phyloP scores from a whole-genome alignment of 2,113 vertebrate species.

The Bubalus kerabau region DNA sequence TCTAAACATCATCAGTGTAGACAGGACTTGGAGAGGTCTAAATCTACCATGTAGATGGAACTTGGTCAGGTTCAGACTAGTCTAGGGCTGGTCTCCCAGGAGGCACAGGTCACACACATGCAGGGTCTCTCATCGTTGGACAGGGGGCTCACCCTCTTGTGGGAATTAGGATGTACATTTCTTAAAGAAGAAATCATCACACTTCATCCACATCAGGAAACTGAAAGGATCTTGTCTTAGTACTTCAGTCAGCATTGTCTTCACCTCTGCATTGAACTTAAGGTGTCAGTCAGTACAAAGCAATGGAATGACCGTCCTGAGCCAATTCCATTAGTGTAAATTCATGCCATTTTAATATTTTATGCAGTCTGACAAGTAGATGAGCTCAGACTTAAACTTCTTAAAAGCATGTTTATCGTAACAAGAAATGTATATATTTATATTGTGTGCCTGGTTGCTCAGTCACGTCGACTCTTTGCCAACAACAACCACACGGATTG shows the following conservation, averaged over 20 bases:
- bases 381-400: slow-evolving; percentile 86
- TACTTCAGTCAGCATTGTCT: slow-evolving; percentile 84
- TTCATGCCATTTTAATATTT: slow-evolving; percentile 84
- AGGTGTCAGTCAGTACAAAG: slow-evolving; percentile 75
- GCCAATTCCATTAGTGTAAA: slow-evolving; percentile 84
- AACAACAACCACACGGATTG: background rate
- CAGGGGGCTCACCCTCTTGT: background rate
- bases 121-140: background rate
- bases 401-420: slow-evolving; percentile 89
- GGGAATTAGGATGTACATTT: background rate
- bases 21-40: background rate
- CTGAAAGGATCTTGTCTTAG: background rate
- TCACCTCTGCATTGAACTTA: slow-evolving; percentile 80
- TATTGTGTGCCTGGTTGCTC: background rate
- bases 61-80: background rate
- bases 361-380: slow-evolving; percentile 86
- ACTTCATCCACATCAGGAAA: background rate
- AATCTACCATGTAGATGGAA: background rate
- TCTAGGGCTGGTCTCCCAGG: background rate
- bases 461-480: background rate
- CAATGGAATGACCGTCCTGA: slow-evolving; percentile 81
- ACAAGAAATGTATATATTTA: slow-evolving; percentile 87
- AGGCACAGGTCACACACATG: background rate
- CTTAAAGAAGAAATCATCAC: background rate
- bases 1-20: background rate